These are phyloP conservation scores for Loxodonta africana DNA, from an alignment of 2,113 vertebrate genomes.

Conservation along the genomic window DNA sequence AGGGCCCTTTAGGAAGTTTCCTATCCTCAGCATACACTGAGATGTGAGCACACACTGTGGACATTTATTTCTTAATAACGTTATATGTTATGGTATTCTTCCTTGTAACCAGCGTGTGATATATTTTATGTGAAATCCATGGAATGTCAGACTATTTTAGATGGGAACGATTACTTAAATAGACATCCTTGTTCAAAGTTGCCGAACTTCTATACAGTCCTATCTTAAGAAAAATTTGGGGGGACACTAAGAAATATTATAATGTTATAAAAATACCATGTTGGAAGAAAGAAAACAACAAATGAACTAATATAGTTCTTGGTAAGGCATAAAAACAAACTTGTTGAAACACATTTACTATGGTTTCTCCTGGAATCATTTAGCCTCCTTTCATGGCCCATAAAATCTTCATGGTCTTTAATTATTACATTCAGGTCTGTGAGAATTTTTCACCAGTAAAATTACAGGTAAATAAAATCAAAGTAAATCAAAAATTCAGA, in stretches of 20 bases:
- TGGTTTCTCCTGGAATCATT: neutral
- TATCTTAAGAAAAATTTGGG: neutral
- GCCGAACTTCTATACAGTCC: neutral
- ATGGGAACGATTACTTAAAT: neutral
- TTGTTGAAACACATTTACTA: neutral
- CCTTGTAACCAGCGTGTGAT: neutral
- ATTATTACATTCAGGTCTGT: neutral
- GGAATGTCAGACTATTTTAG: neutral
- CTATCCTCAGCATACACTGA: neutral
- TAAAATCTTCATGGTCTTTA: neutral
- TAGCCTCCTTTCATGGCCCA: neutral
- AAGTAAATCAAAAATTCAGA: constrained; percentile 13
- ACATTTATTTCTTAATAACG: neutral
- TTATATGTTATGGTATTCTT: neutral
- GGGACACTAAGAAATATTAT: neutral
- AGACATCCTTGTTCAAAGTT: neutral
- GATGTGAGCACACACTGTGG: neutral
- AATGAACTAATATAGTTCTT: neutral
- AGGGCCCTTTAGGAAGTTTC: neutral
- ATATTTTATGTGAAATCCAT: neutral
- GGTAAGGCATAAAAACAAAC: neutral
- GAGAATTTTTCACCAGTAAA: constrained; percentile 23
- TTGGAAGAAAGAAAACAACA: neutral
- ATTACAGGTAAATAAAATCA: neutral
- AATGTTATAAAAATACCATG: neutral